These are phyloP conservation scores for Karalla daura DNA, from an alignment of 2,797 vertebrate genomes.

Conservation along the genomic window DNA sequence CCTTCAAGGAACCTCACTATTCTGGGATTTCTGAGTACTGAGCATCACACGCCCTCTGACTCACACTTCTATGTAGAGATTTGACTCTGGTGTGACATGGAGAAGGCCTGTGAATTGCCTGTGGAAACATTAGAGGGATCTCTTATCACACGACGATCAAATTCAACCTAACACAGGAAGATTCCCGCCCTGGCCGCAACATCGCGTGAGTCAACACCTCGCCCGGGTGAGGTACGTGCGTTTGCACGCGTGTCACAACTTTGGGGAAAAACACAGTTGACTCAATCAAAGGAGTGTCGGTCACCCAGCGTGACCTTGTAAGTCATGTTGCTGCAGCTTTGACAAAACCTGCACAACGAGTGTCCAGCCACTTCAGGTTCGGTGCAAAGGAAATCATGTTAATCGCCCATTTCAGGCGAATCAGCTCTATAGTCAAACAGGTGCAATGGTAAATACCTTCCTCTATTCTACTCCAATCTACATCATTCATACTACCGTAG, in stretches of 20 bases:
- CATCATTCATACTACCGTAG: too few species aligned
- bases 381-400: not conserved
- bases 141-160: not conserved
- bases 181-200: not conserved
- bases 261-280: slow-evolving; percentile 10
- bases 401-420: not conserved
- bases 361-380: slow-evolving; percentile 1
- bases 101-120: not conserved
- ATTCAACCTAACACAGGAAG: not conserved
- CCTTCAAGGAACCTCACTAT: too few species aligned
- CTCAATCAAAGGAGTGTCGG: slow-evolving; percentile 21
- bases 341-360: slow-evolving; percentile 14
- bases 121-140: not conserved
- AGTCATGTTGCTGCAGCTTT: slow-evolving; percentile 5
- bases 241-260: slow-evolving; percentile 13
- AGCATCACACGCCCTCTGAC: too few species aligned
- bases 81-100: not conserved
- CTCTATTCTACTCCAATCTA: too few species aligned
- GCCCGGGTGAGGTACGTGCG: not conserved
- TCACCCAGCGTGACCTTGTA: slow-evolving; percentile 1
- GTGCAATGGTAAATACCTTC: too few species aligned
- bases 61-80: not conserved
- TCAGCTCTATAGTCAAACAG: not conserved
- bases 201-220: slow-evolving; percentile 3
- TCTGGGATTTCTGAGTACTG: too few species aligned